Evolutionary conservation across 2,113 vertebrate species (phyloP).

Genomic region (Mustela nigripes): DNA sequence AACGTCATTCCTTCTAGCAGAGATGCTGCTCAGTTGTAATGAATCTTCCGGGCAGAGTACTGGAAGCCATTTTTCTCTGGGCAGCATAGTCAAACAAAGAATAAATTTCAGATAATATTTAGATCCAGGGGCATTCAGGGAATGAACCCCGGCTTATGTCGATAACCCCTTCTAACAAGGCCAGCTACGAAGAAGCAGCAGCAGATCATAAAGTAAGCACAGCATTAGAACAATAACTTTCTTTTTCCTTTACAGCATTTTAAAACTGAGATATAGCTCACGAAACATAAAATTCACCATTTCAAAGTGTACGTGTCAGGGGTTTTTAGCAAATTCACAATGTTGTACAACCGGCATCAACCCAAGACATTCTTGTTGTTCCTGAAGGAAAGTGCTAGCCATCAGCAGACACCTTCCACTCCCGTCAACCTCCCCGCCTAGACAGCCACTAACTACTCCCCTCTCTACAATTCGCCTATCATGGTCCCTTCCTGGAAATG

Average conservation of each 20-base stretch:
- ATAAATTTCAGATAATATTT: background rate
- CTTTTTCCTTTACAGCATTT: background rate
- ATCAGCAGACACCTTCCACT: accelerated
- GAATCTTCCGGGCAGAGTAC: background rate
- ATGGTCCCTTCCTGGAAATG: background rate
- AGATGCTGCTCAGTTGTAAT: background rate
- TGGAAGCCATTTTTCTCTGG: background rate
- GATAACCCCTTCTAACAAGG: background rate
- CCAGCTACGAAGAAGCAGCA: background rate
- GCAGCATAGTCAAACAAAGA: background rate
- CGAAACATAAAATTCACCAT: accelerated
- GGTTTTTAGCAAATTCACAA: background rate
- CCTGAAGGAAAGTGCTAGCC: background rate
- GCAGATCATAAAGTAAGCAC: accelerated
- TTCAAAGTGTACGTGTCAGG: accelerated
- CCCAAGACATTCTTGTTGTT: background rate
- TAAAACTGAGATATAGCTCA: accelerated
- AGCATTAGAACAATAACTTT: accelerated
- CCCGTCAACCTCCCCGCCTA: background rate
- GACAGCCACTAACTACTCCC: too few species aligned
- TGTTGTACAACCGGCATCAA: background rate
- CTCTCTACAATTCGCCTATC: background rate
- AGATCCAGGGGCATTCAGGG: background rate
- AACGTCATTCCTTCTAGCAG: background rate
- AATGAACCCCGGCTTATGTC: accelerated